Conservation (phyloP, 2,797 vertebrate genomes). For the Pseudochromis fuscus region DNA sequence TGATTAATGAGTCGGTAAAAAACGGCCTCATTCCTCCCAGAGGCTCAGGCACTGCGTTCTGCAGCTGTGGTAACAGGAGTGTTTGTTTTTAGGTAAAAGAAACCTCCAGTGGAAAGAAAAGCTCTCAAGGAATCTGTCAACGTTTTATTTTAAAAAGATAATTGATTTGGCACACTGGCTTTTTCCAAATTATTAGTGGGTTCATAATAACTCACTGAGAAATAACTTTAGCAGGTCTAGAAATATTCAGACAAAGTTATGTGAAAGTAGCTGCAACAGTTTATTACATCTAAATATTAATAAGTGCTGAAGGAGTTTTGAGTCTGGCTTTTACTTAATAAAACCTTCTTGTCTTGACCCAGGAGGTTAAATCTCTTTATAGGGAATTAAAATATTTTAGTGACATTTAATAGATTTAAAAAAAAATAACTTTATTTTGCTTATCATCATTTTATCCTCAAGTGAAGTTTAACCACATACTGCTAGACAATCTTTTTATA, state of each 20-base stretch:
- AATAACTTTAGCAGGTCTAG: background rate
- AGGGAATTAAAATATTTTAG: conserved; percentile 14
- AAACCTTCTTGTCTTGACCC: too few relatives aligned
- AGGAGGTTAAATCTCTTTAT: conserved; percentile 5
- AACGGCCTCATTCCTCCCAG: conserved; percentile 37
- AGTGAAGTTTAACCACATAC: background rate
- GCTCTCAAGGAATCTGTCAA: conserved; percentile 26
- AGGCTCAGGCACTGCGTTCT: conserved; percentile 26
- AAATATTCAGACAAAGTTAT: background rate
- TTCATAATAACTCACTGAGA: conserved; percentile 2
- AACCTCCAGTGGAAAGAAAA: conserved; percentile 40
- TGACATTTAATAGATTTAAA: too few relatives aligned
- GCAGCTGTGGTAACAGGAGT: conserved; percentile 63
- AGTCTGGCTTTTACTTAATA: background rate
- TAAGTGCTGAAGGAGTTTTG: background rate
- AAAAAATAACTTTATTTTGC: too few relatives aligned
- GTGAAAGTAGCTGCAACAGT: background rate
- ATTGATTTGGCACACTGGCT: background rate
- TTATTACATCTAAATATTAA: background rate
- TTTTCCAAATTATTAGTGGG: background rate
- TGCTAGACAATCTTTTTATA: background rate
- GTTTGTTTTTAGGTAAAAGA: conserved; percentile 54
- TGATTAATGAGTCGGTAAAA: conserved; percentile 51
- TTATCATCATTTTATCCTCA: too few relatives aligned
- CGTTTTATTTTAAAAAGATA: conserved; percentile 35